Evolutionary conservation across 2,113 vertebrate species (phyloP).

Genomic region (Synodontis membranacea): DNA sequence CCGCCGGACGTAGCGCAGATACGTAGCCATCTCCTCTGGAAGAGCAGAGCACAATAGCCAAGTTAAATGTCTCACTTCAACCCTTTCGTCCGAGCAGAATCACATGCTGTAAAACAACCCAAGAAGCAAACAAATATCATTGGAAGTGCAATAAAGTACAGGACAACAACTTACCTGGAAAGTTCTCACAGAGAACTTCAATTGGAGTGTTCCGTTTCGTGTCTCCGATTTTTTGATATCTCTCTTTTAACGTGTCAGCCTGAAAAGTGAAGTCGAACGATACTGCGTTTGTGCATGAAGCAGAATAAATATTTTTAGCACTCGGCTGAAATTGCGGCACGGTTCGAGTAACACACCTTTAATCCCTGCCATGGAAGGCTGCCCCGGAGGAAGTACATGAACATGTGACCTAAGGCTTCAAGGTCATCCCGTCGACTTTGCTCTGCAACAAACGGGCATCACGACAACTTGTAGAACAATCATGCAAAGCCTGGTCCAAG

Average conservation of each 20-base stretch:
- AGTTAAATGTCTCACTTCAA: neutral
- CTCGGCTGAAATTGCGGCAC: neutral
- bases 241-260: constrained; percentile 98
- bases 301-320: neutral
- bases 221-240: constrained; percentile 99
- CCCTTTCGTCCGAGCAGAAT: neutral
- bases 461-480: constrained; percentile 32
- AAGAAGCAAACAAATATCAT: neutral
- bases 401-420: constrained; percentile 99
- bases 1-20: constrained; percentile 92
- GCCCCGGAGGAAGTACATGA: constrained; percentile 99
- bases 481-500: neutral
- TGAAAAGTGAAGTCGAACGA: constrained; percentile 61
- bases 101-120: neutral
- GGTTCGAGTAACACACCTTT: constrained; percentile 78
- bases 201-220: constrained; percentile 98
- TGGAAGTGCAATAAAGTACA: neutral
- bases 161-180: constrained; percentile 80
- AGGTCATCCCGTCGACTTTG: constrained; percentile 98
- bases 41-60: constrained; percentile 28
- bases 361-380: constrained; percentile 98
- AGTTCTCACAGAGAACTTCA: constrained; percentile 98
- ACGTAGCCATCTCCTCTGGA: constrained; percentile 98
- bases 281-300: neutral
- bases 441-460: constrained; percentile 73